These are phyloP conservation scores for Cheirogaleus major DNA, from an alignment of 2,797 vertebrate species.

Conservation along the genomic window DNA sequence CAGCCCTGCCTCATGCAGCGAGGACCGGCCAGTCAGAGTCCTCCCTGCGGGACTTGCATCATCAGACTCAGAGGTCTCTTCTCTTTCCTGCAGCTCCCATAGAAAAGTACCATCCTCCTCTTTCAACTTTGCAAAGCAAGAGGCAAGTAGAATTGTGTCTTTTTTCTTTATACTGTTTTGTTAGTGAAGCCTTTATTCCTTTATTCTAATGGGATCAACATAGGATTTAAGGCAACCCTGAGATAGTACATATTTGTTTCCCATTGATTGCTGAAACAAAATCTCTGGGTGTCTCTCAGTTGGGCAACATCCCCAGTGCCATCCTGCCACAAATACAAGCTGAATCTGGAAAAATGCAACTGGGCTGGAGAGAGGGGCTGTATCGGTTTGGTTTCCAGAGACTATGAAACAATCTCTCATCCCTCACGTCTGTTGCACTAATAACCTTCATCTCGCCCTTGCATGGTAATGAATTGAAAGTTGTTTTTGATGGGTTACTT, in stretches of 20 bases:
- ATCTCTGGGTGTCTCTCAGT: neutral
- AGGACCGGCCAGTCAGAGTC: neutral
- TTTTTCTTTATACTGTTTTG: neutral
- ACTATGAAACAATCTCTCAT: neutral
- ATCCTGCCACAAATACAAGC: neutral
- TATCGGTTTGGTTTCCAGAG: neutral
- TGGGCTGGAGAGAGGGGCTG: neutral
- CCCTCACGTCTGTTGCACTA: neutral
- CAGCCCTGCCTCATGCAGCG: neutral
- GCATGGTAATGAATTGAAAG: neutral
- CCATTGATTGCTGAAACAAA: neutral
- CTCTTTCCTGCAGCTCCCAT: neutral
- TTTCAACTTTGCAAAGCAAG: conserved; percentile 44
- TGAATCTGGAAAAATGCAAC: neutral
- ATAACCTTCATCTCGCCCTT: neutral
- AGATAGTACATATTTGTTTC: neutral
- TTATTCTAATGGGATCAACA: neutral
- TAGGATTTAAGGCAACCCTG: neutral
- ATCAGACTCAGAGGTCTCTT: neutral
- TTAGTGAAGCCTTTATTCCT: neutral
- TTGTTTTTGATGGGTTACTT: neutral
- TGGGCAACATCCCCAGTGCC: neutral
- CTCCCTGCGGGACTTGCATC: neutral
- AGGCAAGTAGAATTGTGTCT: neutral
- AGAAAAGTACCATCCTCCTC: neutral